A percentile compares a stretch with the other conserved stretches of the same genome.
Evolutionary conservation across 2,797 vertebrate species (phyloP).

Genomic region (Tokudaia tokunoshimensis): DNA sequence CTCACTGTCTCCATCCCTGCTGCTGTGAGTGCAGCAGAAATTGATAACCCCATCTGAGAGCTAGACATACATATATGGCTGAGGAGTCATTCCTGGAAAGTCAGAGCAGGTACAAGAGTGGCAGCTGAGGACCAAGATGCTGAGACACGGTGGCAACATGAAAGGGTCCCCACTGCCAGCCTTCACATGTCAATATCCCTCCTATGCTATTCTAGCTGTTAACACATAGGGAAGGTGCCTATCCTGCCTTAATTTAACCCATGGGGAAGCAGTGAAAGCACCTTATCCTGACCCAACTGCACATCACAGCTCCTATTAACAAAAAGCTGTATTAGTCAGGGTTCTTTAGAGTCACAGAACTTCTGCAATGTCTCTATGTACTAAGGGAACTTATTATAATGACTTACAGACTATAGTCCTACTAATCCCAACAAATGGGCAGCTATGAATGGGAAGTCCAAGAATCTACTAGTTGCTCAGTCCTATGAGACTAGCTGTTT

Average conservation of each 20-base stretch:
- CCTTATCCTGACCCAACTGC: neutral
- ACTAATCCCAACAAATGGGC: neutral
- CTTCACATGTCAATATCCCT: neutral
- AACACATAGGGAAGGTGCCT: neutral
- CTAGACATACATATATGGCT: neutral
- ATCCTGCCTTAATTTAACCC: neutral
- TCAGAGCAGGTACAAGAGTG: neutral
- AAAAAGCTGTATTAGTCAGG: neutral
- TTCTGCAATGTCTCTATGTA: neutral
- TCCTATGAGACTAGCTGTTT: neutral
- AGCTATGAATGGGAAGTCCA: neutral
- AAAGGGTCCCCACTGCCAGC: neutral
- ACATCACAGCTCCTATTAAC: neutral
- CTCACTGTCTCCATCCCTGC: neutral
- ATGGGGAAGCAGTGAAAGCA: neutral
- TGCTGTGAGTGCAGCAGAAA: neutral
- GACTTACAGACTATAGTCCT: neutral
- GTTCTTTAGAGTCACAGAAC: neutral
- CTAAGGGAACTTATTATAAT: neutral
- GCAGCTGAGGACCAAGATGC: neutral
- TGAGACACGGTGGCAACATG: neutral
- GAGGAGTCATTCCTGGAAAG: neutral
- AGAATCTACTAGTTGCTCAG: neutral
- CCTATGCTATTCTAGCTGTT: neutral
- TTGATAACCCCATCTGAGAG: too few species aligned